Base-by-base conservation (phyloP, 2,113 vertebrate species). In the Meleagris gallopavo region DNA sequence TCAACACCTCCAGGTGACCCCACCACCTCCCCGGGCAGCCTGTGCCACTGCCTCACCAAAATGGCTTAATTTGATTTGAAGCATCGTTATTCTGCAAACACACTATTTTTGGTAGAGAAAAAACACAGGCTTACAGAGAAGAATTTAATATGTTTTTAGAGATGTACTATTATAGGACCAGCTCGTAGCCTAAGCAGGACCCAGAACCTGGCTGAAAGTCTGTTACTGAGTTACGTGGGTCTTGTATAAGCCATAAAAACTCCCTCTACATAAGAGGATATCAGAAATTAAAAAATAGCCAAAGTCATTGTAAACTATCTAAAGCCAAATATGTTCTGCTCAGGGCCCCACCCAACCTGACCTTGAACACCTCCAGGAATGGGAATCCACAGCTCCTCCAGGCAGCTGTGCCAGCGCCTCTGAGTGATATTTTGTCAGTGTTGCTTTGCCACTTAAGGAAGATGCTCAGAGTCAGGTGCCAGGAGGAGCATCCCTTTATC, bases 71-170 rank as follows among this genome's bases (percentile, higher is more conserved):
- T 81, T 92, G 61, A 92, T 70, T 32, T 83, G 65, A 60, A 88
- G 67, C 61, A 27, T 72, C 38, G 36, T 83, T 92, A 17, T 78
- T 71, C 52, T 54, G 46, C 46, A 94, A 93, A 86, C 54, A 70
- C 5, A 22, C 13, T 46, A 3, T 32, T 48, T 64, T 55, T 71
- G 72, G 8, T 8, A 48, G 19, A 91, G 54, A 17, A 76, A 83
- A 40, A 88, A 41, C 41, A 1, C 22, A 76, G 69, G 29, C 73
- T 61, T 90, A 71, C 21, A 71, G 67, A 92, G 67, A 80, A 87
- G 67, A 24, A 85, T 32, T 29, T 91, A 45, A 24, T 52, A 70
- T 46, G 54, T 93, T 97, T 95, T 94, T 80, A 88, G 84, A 94
- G 89, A 82, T 89, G 82, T 71, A 43, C 45, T 41, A 34, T 73